Percentiles rank a stretch among this genome's conserved stretches.
phyloP scores from a whole-genome alignment of 2,888 invertebrate genomes.

The Malthinus flaveolus region DNA sequence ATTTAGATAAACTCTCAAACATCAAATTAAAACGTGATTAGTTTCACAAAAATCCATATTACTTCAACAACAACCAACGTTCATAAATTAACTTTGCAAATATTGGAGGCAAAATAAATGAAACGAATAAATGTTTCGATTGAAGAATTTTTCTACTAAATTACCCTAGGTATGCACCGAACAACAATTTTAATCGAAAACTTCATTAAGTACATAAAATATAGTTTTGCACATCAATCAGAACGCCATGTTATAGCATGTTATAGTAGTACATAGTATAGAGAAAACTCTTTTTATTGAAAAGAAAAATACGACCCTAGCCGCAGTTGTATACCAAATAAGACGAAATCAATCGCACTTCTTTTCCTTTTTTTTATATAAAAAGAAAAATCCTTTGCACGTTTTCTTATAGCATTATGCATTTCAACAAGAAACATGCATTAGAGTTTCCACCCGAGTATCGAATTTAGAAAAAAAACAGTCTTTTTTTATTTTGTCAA shows the following conservation, averaged over 20 bases:
- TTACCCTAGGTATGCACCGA: background rate
- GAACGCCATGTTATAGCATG: too few relatives aligned
- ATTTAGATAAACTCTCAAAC: background rate
- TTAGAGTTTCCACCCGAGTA: background rate
- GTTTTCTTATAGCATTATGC: background rate
- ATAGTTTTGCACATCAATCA: too few relatives aligned
- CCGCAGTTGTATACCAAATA: background rate
- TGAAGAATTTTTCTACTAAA: constrained; percentile 11
- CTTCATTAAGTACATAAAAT: too few relatives aligned
- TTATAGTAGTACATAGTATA: too few relatives aligned
- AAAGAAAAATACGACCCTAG: too few relatives aligned
- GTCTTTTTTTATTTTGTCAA: too few relatives aligned
- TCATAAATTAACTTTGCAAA: too few relatives aligned
- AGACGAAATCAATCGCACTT: constrained; percentile 2
- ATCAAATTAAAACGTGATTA: too few relatives aligned
- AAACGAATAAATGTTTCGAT: constrained; percentile 9
- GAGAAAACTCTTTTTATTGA: too few relatives aligned
- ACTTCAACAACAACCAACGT: too few relatives aligned
- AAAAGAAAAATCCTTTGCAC: background rate
- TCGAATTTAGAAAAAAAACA: background rate
- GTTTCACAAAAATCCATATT: too few relatives aligned
- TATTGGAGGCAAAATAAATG: constrained; percentile 4
- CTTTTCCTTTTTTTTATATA: background rate
- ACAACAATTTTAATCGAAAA: too few relatives aligned
- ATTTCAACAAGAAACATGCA: background rate